phyloP scores from a whole-genome alignment of 2,113 vertebrate genomes.

The Neoarius graeffei region DNA sequence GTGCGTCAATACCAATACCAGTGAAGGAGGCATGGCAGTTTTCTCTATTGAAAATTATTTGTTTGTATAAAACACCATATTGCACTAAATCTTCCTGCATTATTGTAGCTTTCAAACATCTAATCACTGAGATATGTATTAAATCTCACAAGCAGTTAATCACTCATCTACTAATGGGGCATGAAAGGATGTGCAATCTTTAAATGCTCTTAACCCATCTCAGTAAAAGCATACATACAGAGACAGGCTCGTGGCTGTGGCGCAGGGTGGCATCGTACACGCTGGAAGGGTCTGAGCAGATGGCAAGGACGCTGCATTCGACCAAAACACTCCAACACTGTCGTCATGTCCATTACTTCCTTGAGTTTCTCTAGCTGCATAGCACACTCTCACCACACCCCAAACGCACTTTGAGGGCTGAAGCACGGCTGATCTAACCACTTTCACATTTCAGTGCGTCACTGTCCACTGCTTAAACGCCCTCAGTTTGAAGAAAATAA shows the following conservation, averaged over 20 bases:
- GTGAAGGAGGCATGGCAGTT: not conserved
- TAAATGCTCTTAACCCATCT: not conserved
- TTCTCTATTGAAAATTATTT: not conserved
- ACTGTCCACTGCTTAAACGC: not conserved
- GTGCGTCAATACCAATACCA: not conserved
- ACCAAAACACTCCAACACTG: conserved; percentile 76
- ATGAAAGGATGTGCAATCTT: not conserved
- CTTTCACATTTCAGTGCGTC: not conserved
- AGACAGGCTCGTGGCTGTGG: conserved; percentile 59
- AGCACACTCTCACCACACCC: conserved; percentile 29
- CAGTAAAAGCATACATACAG: conserved; percentile 72
- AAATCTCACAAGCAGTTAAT: not conserved
- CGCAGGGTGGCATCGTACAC: conserved; percentile 78
- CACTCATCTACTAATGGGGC: too few species aligned
- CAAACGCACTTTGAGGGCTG: not conserved
- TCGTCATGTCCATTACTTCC: conserved; percentile 67
- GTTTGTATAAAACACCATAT: not conserved
- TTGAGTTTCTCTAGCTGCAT: conserved; percentile 49
- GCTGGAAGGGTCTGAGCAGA: conserved; percentile 68
- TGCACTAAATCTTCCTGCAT: too few species aligned
- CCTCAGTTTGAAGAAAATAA: not conserved
- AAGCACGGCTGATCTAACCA: conserved; percentile 17
- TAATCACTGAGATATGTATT: not conserved
- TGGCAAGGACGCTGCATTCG: conserved; percentile 58
- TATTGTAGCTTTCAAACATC: not conserved